Evolutionary conservation across 2,797 vertebrate species (phyloP).

Genomic region (Semaprochilodus insignis): DNA sequence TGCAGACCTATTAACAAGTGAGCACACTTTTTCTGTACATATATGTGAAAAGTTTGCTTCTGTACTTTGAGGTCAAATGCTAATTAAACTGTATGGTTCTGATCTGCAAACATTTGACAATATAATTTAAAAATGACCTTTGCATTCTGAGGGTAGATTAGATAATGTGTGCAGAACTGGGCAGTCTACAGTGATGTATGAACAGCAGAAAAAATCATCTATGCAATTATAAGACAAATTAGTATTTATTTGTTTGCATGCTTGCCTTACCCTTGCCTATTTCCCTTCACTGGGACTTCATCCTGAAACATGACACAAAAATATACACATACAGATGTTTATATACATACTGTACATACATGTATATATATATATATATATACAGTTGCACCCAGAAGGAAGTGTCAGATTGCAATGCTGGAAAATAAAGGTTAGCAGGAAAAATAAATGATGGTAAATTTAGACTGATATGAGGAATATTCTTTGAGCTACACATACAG

Average conservation of each 20-base stretch:
- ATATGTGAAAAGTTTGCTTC: too few relatives aligned
- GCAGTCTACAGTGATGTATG: not conserved
- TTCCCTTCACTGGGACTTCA: constrained; percentile 66
- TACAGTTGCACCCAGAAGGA: too few relatives aligned
- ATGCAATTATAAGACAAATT: constrained; percentile 8
- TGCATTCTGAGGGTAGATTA: not conserved
- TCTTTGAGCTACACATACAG: too few relatives aligned
- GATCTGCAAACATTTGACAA: not conserved
- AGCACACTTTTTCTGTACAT: too few relatives aligned
- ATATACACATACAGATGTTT: not conserved
- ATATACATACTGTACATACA: not conserved
- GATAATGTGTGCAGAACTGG: not conserved
- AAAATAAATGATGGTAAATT: too few relatives aligned
- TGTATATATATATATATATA: too few relatives aligned
- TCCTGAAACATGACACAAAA: constrained; percentile 70
- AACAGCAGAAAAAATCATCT: not conserved
- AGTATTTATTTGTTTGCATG: constrained; percentile 2
- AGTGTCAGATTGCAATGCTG: too few relatives aligned
- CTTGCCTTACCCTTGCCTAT: constrained; percentile 70
- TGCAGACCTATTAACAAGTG: too few relatives aligned
- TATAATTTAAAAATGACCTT: not conserved
- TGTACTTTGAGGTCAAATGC: too few relatives aligned
- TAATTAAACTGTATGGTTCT: not conserved
- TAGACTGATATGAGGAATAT: too few relatives aligned
- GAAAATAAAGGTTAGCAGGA: too few relatives aligned